Conservation (phyloP, 2,113 vertebrate genomes). For the Macaca mulatta region DNA sequence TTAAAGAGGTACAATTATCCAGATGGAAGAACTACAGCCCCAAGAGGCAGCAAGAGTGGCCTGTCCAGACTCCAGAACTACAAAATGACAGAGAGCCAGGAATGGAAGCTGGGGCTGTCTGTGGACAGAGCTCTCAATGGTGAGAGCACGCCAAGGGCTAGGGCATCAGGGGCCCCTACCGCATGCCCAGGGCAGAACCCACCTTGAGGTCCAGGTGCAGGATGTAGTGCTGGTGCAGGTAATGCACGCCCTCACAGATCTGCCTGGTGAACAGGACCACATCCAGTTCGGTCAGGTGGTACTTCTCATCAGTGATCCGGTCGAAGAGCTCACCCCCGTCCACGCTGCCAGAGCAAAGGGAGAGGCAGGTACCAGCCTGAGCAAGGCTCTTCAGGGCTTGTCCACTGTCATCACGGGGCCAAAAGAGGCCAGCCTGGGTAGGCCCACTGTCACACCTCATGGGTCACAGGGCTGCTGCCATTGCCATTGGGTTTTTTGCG, state of each 20-base stretch:
- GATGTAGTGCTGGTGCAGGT: constrained; percentile 94
- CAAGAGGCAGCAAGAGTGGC: background rate
- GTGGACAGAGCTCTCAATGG: background rate
- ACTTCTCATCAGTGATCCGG: constrained; percentile 94
- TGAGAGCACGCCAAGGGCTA: background rate
- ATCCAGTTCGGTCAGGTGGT: constrained; percentile 91
- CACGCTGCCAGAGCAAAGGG: constrained; percentile 83
- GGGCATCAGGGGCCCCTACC: rapidly evolving
- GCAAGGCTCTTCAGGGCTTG: background rate
- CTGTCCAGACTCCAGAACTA: background rate
- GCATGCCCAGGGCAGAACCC: background rate
- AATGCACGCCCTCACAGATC: constrained; percentile 93
- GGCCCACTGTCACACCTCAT: background rate
- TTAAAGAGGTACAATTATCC: background rate
- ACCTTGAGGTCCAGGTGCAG: constrained; percentile 97
- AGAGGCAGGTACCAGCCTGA: background rate
- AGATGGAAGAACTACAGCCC: background rate
- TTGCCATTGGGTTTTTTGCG: background rate
- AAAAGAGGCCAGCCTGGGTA: no score
- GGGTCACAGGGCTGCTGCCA: background rate
- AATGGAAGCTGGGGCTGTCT: background rate
- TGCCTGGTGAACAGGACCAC: constrained; percentile 92
- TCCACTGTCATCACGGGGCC: background rate
- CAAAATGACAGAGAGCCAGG: background rate
- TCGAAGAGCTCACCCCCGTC: constrained; percentile 97